A percentile compares a stretch with the other conserved stretches of the same genome.
These are phyloP conservation scores for Crocallis elinguaria DNA, from an alignment of 2,888 invertebrate genomes.

Conservation along the genomic window DNA sequence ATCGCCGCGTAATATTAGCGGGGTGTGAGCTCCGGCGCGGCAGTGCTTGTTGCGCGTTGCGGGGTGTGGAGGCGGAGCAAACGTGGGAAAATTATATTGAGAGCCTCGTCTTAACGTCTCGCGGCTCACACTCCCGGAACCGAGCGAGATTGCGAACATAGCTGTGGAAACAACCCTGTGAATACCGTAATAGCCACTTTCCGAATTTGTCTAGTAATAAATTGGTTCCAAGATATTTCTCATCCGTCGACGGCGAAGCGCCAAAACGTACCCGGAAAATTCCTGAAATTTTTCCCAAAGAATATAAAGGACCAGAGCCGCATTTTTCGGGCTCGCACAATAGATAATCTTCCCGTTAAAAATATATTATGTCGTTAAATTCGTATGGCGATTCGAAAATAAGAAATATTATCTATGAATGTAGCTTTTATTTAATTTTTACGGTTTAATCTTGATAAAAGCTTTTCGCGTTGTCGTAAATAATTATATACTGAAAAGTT, in stretches of 20 bases:
- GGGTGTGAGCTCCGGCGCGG: too few relatives aligned
- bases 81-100: too few relatives aligned
- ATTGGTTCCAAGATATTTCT: conserved; percentile 41
- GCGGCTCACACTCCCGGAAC: conserved; percentile 8
- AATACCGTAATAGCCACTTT: conserved; percentile 39
- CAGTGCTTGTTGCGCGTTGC: too few relatives aligned
- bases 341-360: conserved; percentile 40
- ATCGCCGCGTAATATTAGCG: too few relatives aligned
- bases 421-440: conserved; percentile 31
- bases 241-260: conserved; percentile 42
- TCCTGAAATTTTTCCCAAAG: conserved; percentile 46
- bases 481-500: too few relatives aligned
- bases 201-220: conserved; percentile 46
- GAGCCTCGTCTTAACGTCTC: background rate
- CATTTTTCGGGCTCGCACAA: conserved; percentile 50
- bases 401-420: conserved; percentile 24
- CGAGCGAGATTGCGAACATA: conserved; percentile 23
- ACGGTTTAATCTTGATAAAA: conserved; percentile 31
- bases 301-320: conserved; percentile 46
- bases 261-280: conserved; percentile 42
- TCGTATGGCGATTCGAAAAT: conserved; percentile 31
- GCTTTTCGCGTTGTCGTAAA: too few relatives aligned
- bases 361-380: conserved; percentile 46
- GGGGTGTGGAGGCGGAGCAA: too few relatives aligned
- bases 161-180: conserved; percentile 19